Percentiles rank a stretch among this genome's conserved stretches.
Conservation (phyloP, 2,113 vertebrate species). For the Phylloscopus trochiloides region DNA sequence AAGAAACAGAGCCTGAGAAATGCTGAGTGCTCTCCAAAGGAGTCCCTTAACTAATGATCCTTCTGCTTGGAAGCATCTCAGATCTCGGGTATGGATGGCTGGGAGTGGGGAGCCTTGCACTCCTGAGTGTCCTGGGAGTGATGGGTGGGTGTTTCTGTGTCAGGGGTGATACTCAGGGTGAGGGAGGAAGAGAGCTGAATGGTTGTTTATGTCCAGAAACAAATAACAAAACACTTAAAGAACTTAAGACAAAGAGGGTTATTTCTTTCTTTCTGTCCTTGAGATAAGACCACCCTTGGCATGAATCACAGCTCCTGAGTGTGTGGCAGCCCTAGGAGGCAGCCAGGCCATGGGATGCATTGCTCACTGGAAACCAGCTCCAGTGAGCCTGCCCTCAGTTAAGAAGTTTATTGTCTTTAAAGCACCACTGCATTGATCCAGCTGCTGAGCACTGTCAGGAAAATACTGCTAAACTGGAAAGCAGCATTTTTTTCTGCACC, state of each 20-base stretch:
- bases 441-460: not conserved
- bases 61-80: not conserved
- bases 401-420: not conserved
- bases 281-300: not conserved
- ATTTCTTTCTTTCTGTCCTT: not conserved
- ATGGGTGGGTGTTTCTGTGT: fast-evolving
- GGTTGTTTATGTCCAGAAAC: not conserved
- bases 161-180: not conserved
- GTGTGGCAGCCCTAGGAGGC: not conserved
- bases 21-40: not conserved
- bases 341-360: fast-evolving
- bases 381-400: fast-evolving
- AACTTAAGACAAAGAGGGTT: not conserved
- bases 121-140: not conserved
- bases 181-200: not conserved
- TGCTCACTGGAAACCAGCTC: not conserved
- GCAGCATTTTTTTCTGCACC: not conserved
- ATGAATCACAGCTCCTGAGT: not conserved
- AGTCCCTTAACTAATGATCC: not conserved
- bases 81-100: not conserved
- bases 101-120: fast-evolving
- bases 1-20: constrained; percentile 32
- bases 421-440: not conserved
- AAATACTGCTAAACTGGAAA: not conserved
- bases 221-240: not conserved